Conservation (phyloP, 92 coral and sea anemone genomes). For the Nematostella vectensis region DNA sequence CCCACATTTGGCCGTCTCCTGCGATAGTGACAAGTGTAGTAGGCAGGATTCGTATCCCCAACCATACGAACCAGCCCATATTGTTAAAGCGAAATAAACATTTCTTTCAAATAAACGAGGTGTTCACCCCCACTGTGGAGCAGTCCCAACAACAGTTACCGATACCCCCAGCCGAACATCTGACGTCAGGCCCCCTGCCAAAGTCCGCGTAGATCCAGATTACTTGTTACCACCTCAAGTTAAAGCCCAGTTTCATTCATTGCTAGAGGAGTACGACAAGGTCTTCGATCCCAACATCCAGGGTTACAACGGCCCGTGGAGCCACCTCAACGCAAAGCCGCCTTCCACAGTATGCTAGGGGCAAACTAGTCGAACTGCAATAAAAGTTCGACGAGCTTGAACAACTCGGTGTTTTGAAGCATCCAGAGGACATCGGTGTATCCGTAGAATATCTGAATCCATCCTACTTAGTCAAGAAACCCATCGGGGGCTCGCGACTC, state of each 20-base stretch:
- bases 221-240: too few species aligned
- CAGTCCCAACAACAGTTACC: conserved; percentile 7
- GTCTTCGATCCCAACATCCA: conserved; percentile 24
- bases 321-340: conserved; percentile 7
- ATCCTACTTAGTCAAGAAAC: conserved; percentile 27
- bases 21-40: conserved; percentile 26
- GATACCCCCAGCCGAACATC: background rate
- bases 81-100: conserved; percentile 44
- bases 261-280: conserved; percentile 9
- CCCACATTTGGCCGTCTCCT: conserved; percentile 29
- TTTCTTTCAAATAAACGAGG: conserved; percentile 32
- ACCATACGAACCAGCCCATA: conserved; percentile 36
- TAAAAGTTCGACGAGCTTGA: conserved; percentile 32
- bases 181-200: background rate
- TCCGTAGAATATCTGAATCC: conserved; percentile 33
- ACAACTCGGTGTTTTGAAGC: conserved; percentile 22
- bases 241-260: conserved; percentile 7
- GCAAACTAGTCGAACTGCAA: conserved; percentile 35
- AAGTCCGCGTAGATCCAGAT: conserved; percentile 35
- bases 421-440: too few species aligned
- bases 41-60: conserved; percentile 38
- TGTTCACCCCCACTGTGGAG: conserved; percentile 22
- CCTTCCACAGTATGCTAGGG: conserved; percentile 28
- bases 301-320: conserved; percentile 20
- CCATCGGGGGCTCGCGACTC: conserved; percentile 21